Percentiles rank a stretch among this genome's conserved stretches.
Evolutionary conservation across 2,888 invertebrate species (phyloP).

Genomic region (Nemotelus pantherinus): DNA sequence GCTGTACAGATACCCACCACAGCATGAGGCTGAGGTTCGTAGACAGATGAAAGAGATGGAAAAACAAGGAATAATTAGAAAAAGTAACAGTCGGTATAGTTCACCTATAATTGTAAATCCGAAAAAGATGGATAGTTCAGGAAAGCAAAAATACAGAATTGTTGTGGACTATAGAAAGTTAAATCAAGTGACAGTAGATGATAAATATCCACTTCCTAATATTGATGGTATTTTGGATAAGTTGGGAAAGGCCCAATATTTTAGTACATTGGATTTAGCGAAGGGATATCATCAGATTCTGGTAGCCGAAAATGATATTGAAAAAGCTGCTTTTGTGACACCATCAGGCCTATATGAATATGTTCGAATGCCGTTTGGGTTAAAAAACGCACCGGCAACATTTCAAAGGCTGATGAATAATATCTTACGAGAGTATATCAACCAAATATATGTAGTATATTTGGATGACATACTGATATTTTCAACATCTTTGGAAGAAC

Average conservation of each 20-base stretch:
- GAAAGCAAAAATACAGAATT: constrained; percentile 48
- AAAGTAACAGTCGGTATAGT: constrained; percentile 47
- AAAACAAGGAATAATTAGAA: too few relatives aligned
- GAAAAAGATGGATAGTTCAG: constrained; percentile 48
- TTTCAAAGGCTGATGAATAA: constrained; percentile 48
- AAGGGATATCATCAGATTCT: constrained; percentile 45
- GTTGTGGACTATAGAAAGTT: constrained; percentile 51
- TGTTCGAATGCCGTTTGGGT: constrained; percentile 47
- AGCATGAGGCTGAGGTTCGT: background rate
- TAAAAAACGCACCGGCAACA: constrained; percentile 46
- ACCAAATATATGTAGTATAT: constrained; percentile 45
- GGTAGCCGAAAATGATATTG: constrained; percentile 47
- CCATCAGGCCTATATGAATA: constrained; percentile 45
- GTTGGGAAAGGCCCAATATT: constrained; percentile 47
- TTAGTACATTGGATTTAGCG: constrained; percentile 41
- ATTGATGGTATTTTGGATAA: constrained; percentile 47
- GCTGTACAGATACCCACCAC: too few relatives aligned
- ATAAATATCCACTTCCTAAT: constrained; percentile 49
- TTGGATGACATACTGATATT: constrained; percentile 35
- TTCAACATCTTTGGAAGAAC: constrained; percentile 42
- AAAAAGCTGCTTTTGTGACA: constrained; percentile 48
- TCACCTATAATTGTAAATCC: constrained; percentile 47
- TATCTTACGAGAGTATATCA: constrained; percentile 45
- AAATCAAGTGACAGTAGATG: too few relatives aligned
- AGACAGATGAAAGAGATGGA: background rate